Evolutionary conservation across 2,113 vertebrate genomes (phyloP), one percentile per base, ranked within the genome.

Genomic region (Heterotilapia buettikoferi): DNA sequence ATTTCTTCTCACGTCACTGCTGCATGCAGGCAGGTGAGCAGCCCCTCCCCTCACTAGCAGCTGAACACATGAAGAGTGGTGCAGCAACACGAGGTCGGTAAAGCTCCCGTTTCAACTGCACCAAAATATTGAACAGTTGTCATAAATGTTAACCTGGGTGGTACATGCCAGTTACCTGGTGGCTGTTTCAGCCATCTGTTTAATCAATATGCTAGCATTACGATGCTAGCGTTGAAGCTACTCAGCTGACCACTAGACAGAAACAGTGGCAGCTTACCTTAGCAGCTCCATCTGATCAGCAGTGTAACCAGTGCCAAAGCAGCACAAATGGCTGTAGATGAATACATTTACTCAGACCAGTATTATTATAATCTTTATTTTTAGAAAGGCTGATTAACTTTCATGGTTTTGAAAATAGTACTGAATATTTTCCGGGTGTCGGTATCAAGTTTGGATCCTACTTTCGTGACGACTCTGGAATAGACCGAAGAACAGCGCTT

Each of bases 401-500:
- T 66, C 31, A 66, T 66, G 38, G 66, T 73, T 24, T 71, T 45
- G 13, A 45, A 68, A 71, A 71, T 16, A 45, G 7, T 24, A 43
- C 21, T 10, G 68, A 73, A 10, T 26, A 73, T 10, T 43, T 73
- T 24, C 13, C 3, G 3, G 5, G 66, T 73, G 21, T 73, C 5
- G 0, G 21, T 45, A 6, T 71, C n/a, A 24, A 45, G 21, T 71
- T 26, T 71, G 66, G 21, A 3, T 43, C 38, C n/a, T 16, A 9
- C 36, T 71, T 16, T 45, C 0, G 2, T 10, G 38, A 2, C 21
- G 2, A 45, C 38, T 16, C 13, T 45, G 36, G 66, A 73, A 73
- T 45, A 73, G 66, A 45, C 13, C 38, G 59, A 45, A 87, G 92
- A 90, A 82, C 83, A 79, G 87, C 43, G 54, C 29, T 56, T 29